Evolutionary conservation across 2,888 invertebrate genomes (phyloP).

Genomic region (Matsumyia berberina): DNA sequence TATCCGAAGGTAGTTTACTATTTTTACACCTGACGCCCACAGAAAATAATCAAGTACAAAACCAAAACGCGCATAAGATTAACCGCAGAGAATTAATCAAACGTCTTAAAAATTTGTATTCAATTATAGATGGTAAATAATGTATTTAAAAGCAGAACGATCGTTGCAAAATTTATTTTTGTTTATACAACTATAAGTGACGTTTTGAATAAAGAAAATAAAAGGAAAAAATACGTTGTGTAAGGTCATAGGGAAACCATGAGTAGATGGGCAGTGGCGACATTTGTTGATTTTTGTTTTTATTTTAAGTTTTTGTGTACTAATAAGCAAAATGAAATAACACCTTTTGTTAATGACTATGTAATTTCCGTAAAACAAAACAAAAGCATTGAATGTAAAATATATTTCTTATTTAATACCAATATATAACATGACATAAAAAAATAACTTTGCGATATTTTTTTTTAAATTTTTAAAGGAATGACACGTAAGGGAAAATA

Average conservation of each 20-base stretch:
- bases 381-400: constrained; percentile 68
- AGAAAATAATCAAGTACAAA: constrained; percentile 76
- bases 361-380: constrained; percentile 64
- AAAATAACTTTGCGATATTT: neutral
- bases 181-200: constrained; percentile 42
- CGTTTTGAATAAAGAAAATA: too few species aligned
- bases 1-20: constrained; percentile 76
- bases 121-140: constrained; percentile 44
- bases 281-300: constrained; percentile 59
- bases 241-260: constrained; percentile 25
- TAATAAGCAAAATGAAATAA: constrained; percentile 42
- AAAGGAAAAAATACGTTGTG: constrained; percentile 30
- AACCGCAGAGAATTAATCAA: constrained; percentile 48
- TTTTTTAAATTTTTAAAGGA: too few species aligned
- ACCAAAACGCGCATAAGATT: constrained; percentile 51
- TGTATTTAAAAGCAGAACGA: constrained; percentile 20
- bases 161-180: constrained; percentile 56
- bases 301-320: constrained; percentile 39
- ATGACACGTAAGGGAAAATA: too few species aligned
- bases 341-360: constrained; percentile 70
- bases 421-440: constrained; percentile 69
- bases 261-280: constrained; percentile 45
- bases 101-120: constrained; percentile 62
- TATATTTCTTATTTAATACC: constrained; percentile 76
- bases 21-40: constrained; percentile 77